Evolutionary conservation across 2,888 invertebrate genomes (phyloP), one percentile per base, ranked within the genome.

Genomic region (Cataglyphis livida): DNA sequence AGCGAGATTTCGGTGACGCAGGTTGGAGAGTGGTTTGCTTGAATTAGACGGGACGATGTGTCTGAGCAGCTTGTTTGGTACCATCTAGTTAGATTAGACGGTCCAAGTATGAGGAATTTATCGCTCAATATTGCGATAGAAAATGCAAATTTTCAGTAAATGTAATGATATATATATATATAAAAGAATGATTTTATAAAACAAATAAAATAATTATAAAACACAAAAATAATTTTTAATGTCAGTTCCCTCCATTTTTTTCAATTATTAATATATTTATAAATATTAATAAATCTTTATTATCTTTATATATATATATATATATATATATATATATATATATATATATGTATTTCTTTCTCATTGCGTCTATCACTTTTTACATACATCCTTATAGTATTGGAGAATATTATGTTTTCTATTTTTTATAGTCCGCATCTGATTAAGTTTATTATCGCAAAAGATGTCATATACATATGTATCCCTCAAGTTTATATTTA

Each of bases 41-140:
- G 81, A 84, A 84, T 68, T 81, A 82, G 62, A 75, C 48, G 71
- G 74, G 44, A 62, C 79, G 71, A 65, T 21, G 65, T 62, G 81
- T 81, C 73, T 73, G 57, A 64, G 54, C 78, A 44, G 35, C 59
- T 79, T 79, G 78, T 70, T 79, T 48, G 78, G 44, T 68, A 28
- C 59, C 18, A 79, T 79, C 78, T 44, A 44, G 78, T 79, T 79
- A 70, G 70, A 79, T 79, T 79, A 79, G 70, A 59, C 12, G 18
- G 25, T 35, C 44, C 18, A 25, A 79, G 35, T 35, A 21, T 12
- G 59, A 44, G n/a, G 18, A 35, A 61, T 68, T 70, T 59, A 44
- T 79, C 78, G 78, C 59, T 59, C 35, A 44, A 59, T 18, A 12
- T 59, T 32, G 35, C 35, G 68, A 15, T 57, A 57, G 38, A 1